These are phyloP conservation scores for Rhopalosiphum padi DNA, from an alignment of 1,140 invertebrate species.

Conservation along the genomic window DNA sequence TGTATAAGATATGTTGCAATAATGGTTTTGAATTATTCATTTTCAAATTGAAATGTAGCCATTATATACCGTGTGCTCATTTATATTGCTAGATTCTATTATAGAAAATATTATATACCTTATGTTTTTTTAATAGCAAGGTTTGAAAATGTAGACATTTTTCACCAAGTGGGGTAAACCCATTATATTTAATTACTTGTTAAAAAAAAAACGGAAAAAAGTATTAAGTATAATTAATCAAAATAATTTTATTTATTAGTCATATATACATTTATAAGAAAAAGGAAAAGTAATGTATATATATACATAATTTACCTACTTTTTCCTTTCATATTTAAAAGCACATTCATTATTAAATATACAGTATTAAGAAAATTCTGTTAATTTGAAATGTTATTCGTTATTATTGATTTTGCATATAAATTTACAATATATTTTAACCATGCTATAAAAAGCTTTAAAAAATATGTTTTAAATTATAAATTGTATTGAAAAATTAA, in stretches of 20 bases:
- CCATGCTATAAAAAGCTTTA: neutral
- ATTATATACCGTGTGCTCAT: neutral
- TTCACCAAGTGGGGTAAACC: neutral
- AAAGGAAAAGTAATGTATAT: too few relatives aligned
- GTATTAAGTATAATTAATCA: neutral
- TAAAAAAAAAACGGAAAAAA: neutral
- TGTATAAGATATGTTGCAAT: neutral
- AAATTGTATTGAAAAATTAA: neutral
- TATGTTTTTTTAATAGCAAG: neutral
- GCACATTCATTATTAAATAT: neutral
- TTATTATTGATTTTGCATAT: neutral
- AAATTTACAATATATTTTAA: neutral
- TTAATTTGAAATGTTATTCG: neutral
- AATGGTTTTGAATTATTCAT: constrained; percentile 45
- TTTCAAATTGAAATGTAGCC: constrained; percentile 17
- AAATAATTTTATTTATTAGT: neutral
- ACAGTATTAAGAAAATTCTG: neutral
- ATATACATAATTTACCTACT: neutral
- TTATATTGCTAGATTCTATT: neutral
- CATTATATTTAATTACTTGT: constrained; percentile 11
- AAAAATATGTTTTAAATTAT: neutral
- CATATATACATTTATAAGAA: too few relatives aligned
- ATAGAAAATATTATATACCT: neutral
- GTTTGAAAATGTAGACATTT: neutral
- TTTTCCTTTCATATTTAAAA: neutral